These are phyloP conservation scores for Drosophila parvula DNA, from an alignment of 1,140 invertebrate genomes.

Conservation along the genomic window DNA sequence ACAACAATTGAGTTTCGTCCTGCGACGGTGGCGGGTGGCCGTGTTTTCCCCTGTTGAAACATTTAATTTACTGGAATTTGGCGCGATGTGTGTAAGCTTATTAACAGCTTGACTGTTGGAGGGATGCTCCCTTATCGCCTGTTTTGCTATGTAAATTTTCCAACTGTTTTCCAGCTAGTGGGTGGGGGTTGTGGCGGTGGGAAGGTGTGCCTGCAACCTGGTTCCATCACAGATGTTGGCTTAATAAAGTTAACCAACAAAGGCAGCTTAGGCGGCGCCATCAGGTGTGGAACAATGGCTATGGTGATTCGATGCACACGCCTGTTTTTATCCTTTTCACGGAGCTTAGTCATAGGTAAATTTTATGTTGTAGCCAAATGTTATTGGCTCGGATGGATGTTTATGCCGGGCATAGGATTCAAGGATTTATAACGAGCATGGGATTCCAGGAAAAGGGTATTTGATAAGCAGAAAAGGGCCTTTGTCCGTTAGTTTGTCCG, in stretches of 20 bases:
- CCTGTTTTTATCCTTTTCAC: not conserved
- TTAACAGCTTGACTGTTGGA: conserved; percentile 58
- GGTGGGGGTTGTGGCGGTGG: no score
- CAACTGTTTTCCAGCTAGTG: not conserved
- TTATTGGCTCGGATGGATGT: no score
- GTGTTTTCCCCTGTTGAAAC: conserved; percentile 46
- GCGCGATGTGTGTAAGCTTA: conserved; percentile 73
- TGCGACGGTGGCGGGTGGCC: conserved; percentile 1
- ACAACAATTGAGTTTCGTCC: conserved; percentile 74
- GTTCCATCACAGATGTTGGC: conserved; percentile 18
- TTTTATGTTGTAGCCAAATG: not conserved
- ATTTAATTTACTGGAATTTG: conserved; percentile 81
- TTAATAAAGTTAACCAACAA: conserved; percentile 39
- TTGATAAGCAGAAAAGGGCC: not conserved
- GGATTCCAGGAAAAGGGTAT: not conserved
- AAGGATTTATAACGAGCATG: no score
- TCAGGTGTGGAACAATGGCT: conserved; percentile 15
- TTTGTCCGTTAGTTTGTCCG: no score
- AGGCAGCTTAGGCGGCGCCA: conserved; percentile 25
- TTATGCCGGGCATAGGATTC: no score
- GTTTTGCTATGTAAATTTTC: conserved; percentile 77
- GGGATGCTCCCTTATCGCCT: conserved; percentile 35
- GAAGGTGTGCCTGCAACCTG: not conserved
- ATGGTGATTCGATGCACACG: no score
- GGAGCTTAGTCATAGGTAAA: not conserved